Base-by-base conservation (phyloP, 2,797 vertebrate species). In the Malurus splendens region DNA sequence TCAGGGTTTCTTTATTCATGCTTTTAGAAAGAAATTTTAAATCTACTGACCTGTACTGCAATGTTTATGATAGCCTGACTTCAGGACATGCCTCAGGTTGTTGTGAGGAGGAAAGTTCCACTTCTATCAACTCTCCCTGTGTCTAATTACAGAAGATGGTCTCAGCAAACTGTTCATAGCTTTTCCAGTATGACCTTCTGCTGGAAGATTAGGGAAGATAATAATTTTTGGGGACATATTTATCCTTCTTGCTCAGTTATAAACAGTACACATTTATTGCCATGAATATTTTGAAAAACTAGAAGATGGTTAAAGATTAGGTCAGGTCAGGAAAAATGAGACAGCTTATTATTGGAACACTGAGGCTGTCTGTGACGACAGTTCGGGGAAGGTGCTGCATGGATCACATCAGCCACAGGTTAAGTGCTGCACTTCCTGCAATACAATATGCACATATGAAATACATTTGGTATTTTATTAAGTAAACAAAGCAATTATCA, bases 381-480 rank as follows among this genome's bases (percentile, higher is more conserved):
- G 23, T 36, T 9, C 2, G 0, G 2, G 24, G 32, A 33, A 11
- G 73, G 24, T 2, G 15, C 2, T 17, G n/a, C 5, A 13, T 1
- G 18, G 70, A 41, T 55, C n/a, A 8, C 0, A 0, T 30, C 78
- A 15, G 6, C 39, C 41, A 11, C 38, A 30, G 82, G 20, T 6
- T 24, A 2, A 16, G 22, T 5, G 41, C 74, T 82, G 88, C n/a
- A 6, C n/a, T 16, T 32, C 85, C 91, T 92, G 57, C 4, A 57
- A 90, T 50, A 68, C 60, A 89, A 30, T 38, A 62, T 81, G 71
- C 90, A 72, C 42, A 0, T 91, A 16, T 22, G 48, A 91, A 94
- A 90, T 56, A 85, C 59, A 86, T 89, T 76, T 82, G 94, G 95
- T 91, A 79, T 93, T 96, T 96, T 96, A 95, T 95, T 96, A 91